A percentile compares a stretch with the other conserved stretches of the same genome.
Conservation (phyloP, 2,888 invertebrate genomes). For the Aradus depressus region DNA sequence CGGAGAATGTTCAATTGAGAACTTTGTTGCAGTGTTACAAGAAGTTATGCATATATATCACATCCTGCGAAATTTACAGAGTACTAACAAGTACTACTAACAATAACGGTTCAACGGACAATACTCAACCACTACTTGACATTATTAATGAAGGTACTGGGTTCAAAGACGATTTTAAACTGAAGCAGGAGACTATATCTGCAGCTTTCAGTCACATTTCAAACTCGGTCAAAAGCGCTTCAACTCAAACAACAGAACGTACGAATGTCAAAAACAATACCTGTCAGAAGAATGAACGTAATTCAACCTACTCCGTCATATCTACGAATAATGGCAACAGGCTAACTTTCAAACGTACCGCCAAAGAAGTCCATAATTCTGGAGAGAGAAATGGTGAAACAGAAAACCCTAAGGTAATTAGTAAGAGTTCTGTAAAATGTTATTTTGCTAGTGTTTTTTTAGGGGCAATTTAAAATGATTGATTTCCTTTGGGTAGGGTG, state of each 20-base stretch:
- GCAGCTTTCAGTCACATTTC: slow-evolving; percentile 10
- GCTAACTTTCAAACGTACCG: slow-evolving; percentile 25
- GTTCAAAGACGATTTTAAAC: slow-evolving; percentile 61
- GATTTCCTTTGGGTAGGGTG: slow-evolving; percentile 3
- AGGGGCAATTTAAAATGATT: too few species aligned
- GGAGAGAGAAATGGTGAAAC: slow-evolving; percentile 12
- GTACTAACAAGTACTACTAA: slow-evolving; percentile 38
- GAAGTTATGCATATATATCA: slow-evolving; percentile 73
- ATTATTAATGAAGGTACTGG: slow-evolving; percentile 69
- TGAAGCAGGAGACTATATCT: slow-evolving; percentile 18
- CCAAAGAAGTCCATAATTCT: slow-evolving; percentile 18
- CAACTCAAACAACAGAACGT: slow-evolving; percentile 22
- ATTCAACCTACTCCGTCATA: slow-evolving; percentile 21
- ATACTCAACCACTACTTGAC: slow-evolving; percentile 50
- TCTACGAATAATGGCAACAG: slow-evolving; percentile 22
- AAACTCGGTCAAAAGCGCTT: slow-evolving; percentile 18
- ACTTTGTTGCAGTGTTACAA: slow-evolving; percentile 79
- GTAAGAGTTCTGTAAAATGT: too few species aligned
- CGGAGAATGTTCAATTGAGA: slow-evolving; percentile 68
- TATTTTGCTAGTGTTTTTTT: background rate
- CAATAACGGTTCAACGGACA: slow-evolving; percentile 39
- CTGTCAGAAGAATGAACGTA: slow-evolving; percentile 3
- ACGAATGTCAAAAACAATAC: slow-evolving; percentile 5
- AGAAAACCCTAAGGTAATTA: slow-evolving; percentile 14
- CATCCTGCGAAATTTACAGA: slow-evolving; percentile 58